These are phyloP conservation scores for Diabrotica undecimpunctata DNA, from an alignment of 1,140 invertebrate genomes.

Conservation along the genomic window DNA sequence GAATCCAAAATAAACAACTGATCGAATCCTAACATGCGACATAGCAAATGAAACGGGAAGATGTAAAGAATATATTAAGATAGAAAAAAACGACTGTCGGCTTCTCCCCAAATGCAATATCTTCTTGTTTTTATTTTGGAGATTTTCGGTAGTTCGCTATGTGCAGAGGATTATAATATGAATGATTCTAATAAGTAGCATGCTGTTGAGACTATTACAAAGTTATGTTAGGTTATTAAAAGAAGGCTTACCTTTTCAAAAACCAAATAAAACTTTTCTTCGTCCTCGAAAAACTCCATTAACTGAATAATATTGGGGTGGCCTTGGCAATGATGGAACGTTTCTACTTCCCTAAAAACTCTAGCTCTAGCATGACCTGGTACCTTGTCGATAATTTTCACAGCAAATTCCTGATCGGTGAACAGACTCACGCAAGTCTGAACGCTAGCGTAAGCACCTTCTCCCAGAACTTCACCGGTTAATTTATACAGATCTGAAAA, in stretches of 20 bases:
- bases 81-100: too few species aligned
- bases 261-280: slow-evolving; percentile 94
- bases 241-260: slow-evolving; percentile 80
- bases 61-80: too few species aligned
- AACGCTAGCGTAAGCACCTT: slow-evolving; percentile 94
- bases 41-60: too few species aligned
- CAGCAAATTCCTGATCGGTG: slow-evolving; percentile 90
- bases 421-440: slow-evolving; percentile 88
- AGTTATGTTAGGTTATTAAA: not conserved
- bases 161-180: too few species aligned
- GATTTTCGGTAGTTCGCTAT: too few species aligned
- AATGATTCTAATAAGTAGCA: too few species aligned
- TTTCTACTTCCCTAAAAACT: slow-evolving; percentile 97
- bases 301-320: slow-evolving; percentile 97
- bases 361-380: slow-evolving; percentile 86
- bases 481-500: slow-evolving; percentile 88
- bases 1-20: too few species aligned
- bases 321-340: slow-evolving; percentile 95
- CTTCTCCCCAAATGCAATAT: too few species aligned
- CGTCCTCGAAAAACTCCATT: slow-evolving; percentile 96
- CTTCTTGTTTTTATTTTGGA: too few species aligned
- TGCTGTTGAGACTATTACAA: not conserved
- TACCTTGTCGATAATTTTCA: slow-evolving; percentile 96
- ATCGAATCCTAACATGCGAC: too few species aligned
- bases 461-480: slow-evolving; percentile 91